Percentiles rank a stretch among this genome's conserved stretches.
Conservation (phyloP, 2,888 invertebrate species). For the Flexamia atlantica region DNA sequence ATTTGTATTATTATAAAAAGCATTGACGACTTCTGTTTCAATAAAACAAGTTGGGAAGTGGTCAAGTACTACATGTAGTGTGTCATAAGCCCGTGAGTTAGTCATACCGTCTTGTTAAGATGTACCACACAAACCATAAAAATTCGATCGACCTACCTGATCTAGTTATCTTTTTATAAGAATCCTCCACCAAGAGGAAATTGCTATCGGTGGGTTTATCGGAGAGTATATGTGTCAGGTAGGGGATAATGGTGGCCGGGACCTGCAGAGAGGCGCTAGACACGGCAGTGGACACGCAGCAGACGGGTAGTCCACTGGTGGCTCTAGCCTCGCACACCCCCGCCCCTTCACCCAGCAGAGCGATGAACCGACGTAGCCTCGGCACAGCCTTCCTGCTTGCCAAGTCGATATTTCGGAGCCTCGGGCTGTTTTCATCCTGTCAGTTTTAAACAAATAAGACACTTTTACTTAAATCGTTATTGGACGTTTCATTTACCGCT, state of each 20-base stretch:
- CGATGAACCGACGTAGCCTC: background rate
- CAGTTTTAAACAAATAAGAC: too few relatives aligned
- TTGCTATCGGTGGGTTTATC: background rate
- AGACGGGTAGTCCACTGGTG: background rate
- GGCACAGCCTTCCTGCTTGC: slow-evolving; percentile 21
- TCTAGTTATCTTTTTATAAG: background rate
- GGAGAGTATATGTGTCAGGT: background rate
- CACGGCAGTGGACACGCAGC: background rate
- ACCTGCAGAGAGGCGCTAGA: background rate
- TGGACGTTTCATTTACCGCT: too few relatives aligned
- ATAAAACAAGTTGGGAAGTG: too few relatives aligned
- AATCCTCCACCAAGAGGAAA: background rate
- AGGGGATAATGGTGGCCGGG: background rate
- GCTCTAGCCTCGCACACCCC: slow-evolving; percentile 1
- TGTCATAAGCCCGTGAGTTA: too few relatives aligned
- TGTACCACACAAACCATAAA: too few relatives aligned
- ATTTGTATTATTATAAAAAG: too few relatives aligned
- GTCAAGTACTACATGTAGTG: too few relatives aligned
- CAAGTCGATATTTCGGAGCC: slow-evolving; percentile 8
- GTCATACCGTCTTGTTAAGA: too few relatives aligned
- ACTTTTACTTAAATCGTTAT: too few relatives aligned
- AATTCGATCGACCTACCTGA: too few relatives aligned
- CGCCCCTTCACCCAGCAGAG: background rate
- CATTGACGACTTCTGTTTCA: too few relatives aligned
- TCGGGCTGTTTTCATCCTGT: slow-evolving; percentile 10